phyloP scores from a whole-genome alignment of 2,888 invertebrate species.

The Phrixothrix hirtus region DNA sequence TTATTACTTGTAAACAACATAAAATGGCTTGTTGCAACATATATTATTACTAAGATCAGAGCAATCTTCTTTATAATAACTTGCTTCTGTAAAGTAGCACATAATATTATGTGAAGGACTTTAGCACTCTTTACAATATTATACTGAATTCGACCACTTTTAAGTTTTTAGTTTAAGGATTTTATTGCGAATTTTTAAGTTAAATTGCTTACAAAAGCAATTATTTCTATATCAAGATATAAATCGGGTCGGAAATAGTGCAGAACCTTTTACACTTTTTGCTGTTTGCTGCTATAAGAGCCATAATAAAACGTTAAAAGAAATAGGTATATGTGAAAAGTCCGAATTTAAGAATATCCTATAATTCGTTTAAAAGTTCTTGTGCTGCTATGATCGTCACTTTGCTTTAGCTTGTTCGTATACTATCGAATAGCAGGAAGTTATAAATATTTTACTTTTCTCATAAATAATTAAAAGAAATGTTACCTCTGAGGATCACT shows the following conservation, averaged over 20 bases:
- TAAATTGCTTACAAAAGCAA: no score
- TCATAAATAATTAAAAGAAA: not conserved
- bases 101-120: constrained; percentile 5
- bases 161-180: no score
- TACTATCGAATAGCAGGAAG: not conserved
- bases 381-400: not conserved
- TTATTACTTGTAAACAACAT: not conserved
- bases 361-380: not conserved
- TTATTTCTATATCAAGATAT: no score
- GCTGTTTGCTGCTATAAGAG: no score
- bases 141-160: constrained; percentile 1
- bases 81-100: not conserved
- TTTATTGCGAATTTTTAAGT: no score
- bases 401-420: not conserved
- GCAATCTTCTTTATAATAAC: not conserved
- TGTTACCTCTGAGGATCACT: not conserved
- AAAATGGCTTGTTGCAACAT: not conserved
- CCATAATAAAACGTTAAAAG: no score
- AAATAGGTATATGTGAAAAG: no score
- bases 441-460: not conserved
- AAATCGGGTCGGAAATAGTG: no score
- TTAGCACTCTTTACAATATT: constrained; percentile 5
- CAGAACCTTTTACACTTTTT: no score
- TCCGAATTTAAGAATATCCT: not conserved
- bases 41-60: not conserved